Conservation (phyloP, 2,888 invertebrate genomes). For the Tuta absoluta region DNA sequence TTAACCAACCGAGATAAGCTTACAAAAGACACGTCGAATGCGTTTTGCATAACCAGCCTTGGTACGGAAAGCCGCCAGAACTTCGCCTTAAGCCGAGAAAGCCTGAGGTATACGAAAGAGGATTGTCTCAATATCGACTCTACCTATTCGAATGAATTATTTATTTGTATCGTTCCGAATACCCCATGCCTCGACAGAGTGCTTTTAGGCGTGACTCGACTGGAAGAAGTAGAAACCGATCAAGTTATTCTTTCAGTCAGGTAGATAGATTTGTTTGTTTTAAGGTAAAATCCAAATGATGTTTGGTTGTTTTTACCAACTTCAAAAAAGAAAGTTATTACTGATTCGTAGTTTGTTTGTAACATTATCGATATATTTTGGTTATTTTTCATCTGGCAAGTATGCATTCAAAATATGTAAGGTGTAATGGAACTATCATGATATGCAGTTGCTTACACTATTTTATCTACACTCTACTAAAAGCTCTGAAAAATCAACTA, state of each 20-base stretch:
- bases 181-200: slow-evolving; percentile 43
- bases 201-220: slow-evolving; percentile 58
- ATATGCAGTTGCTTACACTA: no score
- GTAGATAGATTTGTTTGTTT: slow-evolving; percentile 7
- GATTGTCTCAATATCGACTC: slow-evolving; percentile 66
- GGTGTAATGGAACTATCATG: no score
- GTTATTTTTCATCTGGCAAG: no score
- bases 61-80: not conserved
- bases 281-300: not conserved
- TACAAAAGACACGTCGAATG: slow-evolving; percentile 24
- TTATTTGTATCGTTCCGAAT: slow-evolving; percentile 57
- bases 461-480: no score
- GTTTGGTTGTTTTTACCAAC: not conserved
- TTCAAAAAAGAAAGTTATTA: not conserved
- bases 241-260: slow-evolving; percentile 22
- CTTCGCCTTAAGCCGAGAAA: slow-evolving; percentile 50
- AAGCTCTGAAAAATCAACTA: no score
- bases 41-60: slow-evolving; percentile 20
- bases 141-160: slow-evolving; percentile 63
- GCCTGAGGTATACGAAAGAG: slow-evolving; percentile 51
- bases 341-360: no score
- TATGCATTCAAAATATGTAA: no score
- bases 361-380: no score
- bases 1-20: slow-evolving; percentile 13
- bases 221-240: slow-evolving; percentile 31